These are phyloP conservation scores for Eilema sororculum DNA, from an alignment of 2,888 invertebrate genomes.

Conservation along the genomic window DNA sequence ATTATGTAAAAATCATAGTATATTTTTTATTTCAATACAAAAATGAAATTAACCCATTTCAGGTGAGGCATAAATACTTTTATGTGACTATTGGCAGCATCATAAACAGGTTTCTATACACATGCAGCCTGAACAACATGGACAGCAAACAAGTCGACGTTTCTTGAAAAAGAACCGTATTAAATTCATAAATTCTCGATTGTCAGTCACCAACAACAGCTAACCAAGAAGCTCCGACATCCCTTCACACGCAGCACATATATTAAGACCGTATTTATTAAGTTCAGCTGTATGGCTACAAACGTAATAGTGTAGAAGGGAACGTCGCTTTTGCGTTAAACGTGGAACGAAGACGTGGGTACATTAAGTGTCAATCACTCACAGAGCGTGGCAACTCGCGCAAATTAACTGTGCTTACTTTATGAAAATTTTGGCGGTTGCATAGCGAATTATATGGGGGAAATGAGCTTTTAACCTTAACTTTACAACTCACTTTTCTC, in stretches of 20 bases:
- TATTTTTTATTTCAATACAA: too few relatives aligned
- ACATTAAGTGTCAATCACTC: slow-evolving; percentile 28
- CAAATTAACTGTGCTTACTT: slow-evolving; percentile 26
- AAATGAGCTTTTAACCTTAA: background rate
- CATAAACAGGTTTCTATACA: too few relatives aligned
- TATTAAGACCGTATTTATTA: slow-evolving; percentile 4
- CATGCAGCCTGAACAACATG: too few relatives aligned
- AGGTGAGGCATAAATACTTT: too few relatives aligned
- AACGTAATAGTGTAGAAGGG: slow-evolving; percentile 14
- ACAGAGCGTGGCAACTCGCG: slow-evolving; percentile 21
- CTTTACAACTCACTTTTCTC: background rate
- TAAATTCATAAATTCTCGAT: background rate
- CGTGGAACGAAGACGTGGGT: slow-evolving; percentile 19
- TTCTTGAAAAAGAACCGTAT: too few relatives aligned
- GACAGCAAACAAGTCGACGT: too few relatives aligned
- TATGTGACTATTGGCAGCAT: too few relatives aligned
- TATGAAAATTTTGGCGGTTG: slow-evolving; percentile 20
- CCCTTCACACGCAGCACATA: background rate
- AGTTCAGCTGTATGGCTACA: slow-evolving; percentile 13
- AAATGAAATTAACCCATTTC: too few relatives aligned
- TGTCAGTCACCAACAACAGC: background rate
- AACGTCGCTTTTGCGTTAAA: slow-evolving; percentile 18
- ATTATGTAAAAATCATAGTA: too few relatives aligned
- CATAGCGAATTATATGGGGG: background rate
- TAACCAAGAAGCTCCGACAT: background rate